These are phyloP conservation scores for Thymelicus lineola DNA, from an alignment of 2,888 invertebrate species.

Conservation along the genomic window DNA sequence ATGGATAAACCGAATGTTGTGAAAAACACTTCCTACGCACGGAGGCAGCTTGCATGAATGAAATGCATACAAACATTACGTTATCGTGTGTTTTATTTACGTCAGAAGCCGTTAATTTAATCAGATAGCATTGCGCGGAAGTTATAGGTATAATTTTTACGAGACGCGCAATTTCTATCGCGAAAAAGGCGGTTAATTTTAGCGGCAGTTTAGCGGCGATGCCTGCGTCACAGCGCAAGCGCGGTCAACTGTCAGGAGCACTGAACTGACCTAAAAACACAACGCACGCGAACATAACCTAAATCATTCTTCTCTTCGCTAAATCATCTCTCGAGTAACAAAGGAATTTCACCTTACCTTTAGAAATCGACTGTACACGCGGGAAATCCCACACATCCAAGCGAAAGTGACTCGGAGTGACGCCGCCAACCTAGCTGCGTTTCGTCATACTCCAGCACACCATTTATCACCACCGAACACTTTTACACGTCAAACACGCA, in stretches of 20 bases:
- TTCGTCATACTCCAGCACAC: conserved; percentile 72
- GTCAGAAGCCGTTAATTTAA: conserved; percentile 15
- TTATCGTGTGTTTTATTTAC: conserved; percentile 19
- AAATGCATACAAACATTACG: not conserved
- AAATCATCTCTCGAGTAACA: conserved; percentile 37
- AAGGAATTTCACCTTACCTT: conserved; percentile 56
- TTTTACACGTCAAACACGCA: conserved; percentile 50
- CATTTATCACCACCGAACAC: conserved; percentile 57
- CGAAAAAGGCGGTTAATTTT: conserved; percentile 63
- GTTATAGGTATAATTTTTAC: conserved; percentile 7
- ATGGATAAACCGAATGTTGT: conserved; percentile 16
- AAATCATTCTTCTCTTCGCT: conserved; percentile 39
- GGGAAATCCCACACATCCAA: conserved; percentile 74
- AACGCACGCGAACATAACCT: conserved; percentile 73
- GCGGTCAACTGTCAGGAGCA: conserved; percentile 78
- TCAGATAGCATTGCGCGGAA: conserved; percentile 29
- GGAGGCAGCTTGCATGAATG: conserved; percentile 17
- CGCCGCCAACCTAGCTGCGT: conserved; percentile 66
- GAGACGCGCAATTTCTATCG: conserved; percentile 50
- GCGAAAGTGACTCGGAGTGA: conserved; percentile 75
- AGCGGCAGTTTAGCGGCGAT: conserved; percentile 69
- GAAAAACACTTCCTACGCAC: conserved; percentile 23
- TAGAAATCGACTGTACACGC: conserved; percentile 57
- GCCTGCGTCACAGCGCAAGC: conserved; percentile 77
- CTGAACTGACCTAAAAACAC: conserved; percentile 83